These are phyloP conservation scores for Blastobasis lacticolella DNA, from an alignment of 2,888 invertebrate species.

Conservation along the genomic window DNA sequence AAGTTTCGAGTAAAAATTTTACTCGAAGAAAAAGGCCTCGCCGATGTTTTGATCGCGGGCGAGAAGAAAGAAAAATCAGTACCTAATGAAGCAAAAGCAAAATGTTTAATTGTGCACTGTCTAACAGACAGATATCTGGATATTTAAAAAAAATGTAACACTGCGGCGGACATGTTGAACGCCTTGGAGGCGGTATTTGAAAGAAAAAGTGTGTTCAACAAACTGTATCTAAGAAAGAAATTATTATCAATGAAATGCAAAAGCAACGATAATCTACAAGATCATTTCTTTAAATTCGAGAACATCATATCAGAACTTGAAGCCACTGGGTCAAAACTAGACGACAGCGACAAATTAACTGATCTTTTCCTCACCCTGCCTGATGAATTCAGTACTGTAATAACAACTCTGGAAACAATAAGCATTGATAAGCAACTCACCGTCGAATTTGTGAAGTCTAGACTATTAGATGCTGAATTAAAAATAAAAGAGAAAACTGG, in stretches of 20 bases:
- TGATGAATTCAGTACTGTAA: conserved; percentile 2
- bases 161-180: conserved; percentile 10
- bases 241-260: conserved; percentile 2
- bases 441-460: conserved; percentile 8
- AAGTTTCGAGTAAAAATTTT: conserved; percentile 8
- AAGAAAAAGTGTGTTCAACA: conserved; percentile 13
- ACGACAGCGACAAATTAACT: conserved; percentile 9
- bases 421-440: conserved; percentile 2
- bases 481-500: conserved; percentile 4
- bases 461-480: no score
- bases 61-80: background rate
- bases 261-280: background rate
- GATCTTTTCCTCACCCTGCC: conserved; percentile 6
- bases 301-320: conserved; percentile 6
- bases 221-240: conserved; percentile 8
- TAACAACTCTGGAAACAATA: conserved; percentile 7
- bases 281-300: conserved; percentile 6
- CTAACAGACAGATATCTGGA: conserved; percentile 5
- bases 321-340: no score
- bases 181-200: conserved; percentile 9
- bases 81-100: background rate
- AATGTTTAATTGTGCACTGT: conserved; percentile 1
- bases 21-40: conserved; percentile 2
- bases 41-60: background rate
- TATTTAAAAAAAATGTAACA: conserved; percentile 8